Percentiles rank a stretch among this genome's conserved stretches.
Conservation (phyloP, 1,140 invertebrate species). For the Drosophila melanogaster region Release_6_plus_ISO1_MT NC_004354.4:12559001-12559500, state of each 20-base stretch:
- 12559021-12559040: neutral
- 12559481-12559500: slow-evolving; percentile 38
- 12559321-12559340: slow-evolving; percentile 57
- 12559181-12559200: too few species aligned
- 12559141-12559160: too few species aligned
- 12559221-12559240: too few species aligned
- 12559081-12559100: neutral
- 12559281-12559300: slow-evolving; percentile 17
- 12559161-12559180: too few species aligned
- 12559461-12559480: neutral
- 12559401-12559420: too few species aligned
- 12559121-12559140: too few species aligned
- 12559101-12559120: too few species aligned
- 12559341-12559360: slow-evolving; percentile 31
- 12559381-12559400: neutral
- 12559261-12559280: neutral
- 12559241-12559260: too few species aligned
- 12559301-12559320: slow-evolving; percentile 13
- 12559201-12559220: too few species aligned
- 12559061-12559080: neutral
- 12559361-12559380: neutral
- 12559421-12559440: neutral
- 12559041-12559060: neutral
- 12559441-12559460: neutral
- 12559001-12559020: neutral